A percentile compares a stretch with the other conserved stretches of the same genome.
Conservation (phyloP, 2,797 vertebrate genomes). For the Coracias cyanogaster region DNA sequence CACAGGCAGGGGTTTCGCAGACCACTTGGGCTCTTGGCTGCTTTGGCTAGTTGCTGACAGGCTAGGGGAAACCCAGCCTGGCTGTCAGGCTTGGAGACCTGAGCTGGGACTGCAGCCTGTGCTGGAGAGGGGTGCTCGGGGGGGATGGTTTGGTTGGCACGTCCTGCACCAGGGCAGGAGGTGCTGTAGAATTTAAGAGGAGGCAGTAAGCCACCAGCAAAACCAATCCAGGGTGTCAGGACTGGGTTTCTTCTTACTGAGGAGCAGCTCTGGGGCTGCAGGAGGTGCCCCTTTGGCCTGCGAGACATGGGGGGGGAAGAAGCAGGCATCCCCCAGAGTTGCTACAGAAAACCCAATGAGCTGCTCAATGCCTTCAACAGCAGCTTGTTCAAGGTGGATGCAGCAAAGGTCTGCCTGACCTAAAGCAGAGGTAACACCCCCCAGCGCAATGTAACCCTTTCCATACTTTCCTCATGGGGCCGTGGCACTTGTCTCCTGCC, state of each 20-base stretch:
- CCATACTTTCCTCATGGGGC: neutral
- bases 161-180: neutral
- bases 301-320: rapidly evolving
- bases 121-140: neutral
- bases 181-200: neutral
- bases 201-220: neutral
- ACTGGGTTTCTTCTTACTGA: neutral
- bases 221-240: neutral
- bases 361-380: neutral
- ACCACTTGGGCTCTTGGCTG: neutral
- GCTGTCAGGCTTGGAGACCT: neutral
- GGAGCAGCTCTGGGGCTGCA: neutral
- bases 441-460: rapidly evolving
- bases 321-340: neutral
- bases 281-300: neutral
- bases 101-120: neutral
- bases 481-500: neutral
- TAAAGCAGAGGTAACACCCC: neutral
- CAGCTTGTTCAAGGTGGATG: neutral
- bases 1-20: neutral
- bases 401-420: neutral
- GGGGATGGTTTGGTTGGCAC: neutral
- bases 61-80: neutral
- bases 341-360: neutral
- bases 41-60: neutral